A percentile compares a stretch with the other conserved stretches of the same genome.
These are phyloP conservation scores for Aradophagus sp. DNA, from an alignment of 1,140 invertebrate genomes.

Conservation along the genomic window DNA sequence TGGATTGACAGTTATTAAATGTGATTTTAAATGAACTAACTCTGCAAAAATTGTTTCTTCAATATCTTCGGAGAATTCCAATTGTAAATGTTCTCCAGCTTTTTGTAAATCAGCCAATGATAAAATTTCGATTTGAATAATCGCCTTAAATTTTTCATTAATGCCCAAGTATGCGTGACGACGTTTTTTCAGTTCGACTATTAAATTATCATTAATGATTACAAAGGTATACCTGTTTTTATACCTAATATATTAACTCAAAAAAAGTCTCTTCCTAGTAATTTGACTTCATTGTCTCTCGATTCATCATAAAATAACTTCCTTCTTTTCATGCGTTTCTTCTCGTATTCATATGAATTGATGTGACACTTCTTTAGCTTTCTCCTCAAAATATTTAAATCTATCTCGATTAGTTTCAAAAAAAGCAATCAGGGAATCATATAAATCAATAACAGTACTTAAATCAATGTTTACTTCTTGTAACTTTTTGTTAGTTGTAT, in stretches of 20 bases:
- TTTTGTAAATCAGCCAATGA: no score
- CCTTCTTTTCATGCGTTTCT: conserved; percentile 28
- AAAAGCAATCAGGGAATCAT: conserved; percentile 32
- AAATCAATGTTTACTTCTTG: conserved; percentile 34
- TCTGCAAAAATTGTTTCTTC: conserved; percentile 11
- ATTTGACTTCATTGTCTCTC: conserved; percentile 15
- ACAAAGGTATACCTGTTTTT: no score
- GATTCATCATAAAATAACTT: conserved; percentile 33
- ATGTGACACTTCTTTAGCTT: conserved; percentile 26
- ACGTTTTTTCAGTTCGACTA: conserved; percentile 38
- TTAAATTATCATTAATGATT: conserved; percentile 34
- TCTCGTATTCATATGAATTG: conserved; percentile 21
- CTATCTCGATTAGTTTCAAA: conserved; percentile 28
- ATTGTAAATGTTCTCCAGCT: conserved; percentile 20
- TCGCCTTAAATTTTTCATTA: conserved; percentile 42
- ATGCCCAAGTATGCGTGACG: conserved; percentile 28
- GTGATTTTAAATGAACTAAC: conserved; percentile 15
- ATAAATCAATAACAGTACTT: conserved; percentile 18
- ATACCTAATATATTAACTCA: conserved; percentile 30
- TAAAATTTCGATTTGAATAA: conserved; percentile 19
- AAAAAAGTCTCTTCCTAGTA: conserved; percentile 32
- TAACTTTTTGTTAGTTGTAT: conserved; percentile 20
- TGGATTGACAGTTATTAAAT: conserved; percentile 10
- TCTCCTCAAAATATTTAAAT: conserved; percentile 42
- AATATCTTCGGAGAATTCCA: conserved; percentile 11